Conservation (phyloP, 2,113 vertebrate genomes). For the Zeus faber region DNA sequence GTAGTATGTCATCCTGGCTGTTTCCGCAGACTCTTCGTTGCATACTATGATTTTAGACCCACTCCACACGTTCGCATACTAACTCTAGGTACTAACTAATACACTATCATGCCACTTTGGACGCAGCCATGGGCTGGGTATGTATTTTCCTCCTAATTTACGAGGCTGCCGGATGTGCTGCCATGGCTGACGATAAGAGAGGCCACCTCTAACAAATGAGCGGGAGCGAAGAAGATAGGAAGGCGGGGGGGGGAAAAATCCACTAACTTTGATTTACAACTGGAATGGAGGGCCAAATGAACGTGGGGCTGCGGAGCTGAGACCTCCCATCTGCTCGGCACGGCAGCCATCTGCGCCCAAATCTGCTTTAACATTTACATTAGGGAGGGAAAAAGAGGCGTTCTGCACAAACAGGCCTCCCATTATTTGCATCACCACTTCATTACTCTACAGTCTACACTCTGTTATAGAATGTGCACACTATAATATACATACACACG, state of each 20-base stretch:
- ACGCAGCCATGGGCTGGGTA: too few relatives aligned
- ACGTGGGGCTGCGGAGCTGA: slow-evolving; percentile 65
- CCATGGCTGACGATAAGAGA: slow-evolving; percentile 39
- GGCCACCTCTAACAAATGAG: slow-evolving; percentile 45
- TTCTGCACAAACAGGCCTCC: too few relatives aligned
- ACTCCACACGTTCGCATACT: neutral
- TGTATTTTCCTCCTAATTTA: slow-evolving; percentile 40
- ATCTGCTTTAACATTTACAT: slow-evolving; percentile 54
- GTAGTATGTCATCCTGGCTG: too few relatives aligned
- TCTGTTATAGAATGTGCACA: too few relatives aligned
- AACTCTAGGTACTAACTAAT: slow-evolving; percentile 24
- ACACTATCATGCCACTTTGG: too few relatives aligned
- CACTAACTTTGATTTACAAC: slow-evolving; percentile 68
- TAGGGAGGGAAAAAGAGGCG: neutral
- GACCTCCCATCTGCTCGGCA: slow-evolving; percentile 73
- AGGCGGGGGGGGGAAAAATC: slow-evolving; percentile 24
- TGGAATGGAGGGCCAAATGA: slow-evolving; percentile 64
- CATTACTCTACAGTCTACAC: too few relatives aligned
- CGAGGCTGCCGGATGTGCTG: slow-evolving; percentile 22
- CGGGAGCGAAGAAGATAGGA: slow-evolving; percentile 24
- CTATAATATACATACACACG: too few relatives aligned
- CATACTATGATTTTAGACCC: too few relatives aligned
- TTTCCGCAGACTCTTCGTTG: too few relatives aligned
- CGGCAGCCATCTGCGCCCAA: slow-evolving; percentile 68
- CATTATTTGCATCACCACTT: too few relatives aligned